phyloP scores from a whole-genome alignment of 2,797 vertebrate species.

The Urosaurus nigricauda region DNA sequence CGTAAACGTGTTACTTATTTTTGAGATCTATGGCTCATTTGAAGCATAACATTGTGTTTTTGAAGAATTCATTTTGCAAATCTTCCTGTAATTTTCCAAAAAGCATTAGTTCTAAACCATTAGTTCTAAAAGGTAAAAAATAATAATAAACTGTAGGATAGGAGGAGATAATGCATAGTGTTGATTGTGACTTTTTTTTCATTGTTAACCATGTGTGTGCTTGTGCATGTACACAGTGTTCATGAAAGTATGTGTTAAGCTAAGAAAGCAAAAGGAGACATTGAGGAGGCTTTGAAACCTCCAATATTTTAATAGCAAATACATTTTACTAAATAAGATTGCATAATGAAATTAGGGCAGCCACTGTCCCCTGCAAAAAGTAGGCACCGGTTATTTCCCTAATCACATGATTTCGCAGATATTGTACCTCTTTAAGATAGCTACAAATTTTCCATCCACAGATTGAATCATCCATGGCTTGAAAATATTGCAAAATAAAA shows the following conservation, averaged over 20 bases:
- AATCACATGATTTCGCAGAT: neutral
- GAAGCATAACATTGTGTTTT: constrained; percentile 67
- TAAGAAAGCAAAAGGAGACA: constrained; percentile 11
- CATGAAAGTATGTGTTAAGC: constrained; percentile 1
- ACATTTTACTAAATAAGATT: constrained; percentile 13
- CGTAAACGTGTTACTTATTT: constrained; percentile 66
- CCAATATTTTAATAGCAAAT: neutral
- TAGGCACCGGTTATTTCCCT: neutral
- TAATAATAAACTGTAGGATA: constrained; percentile 57
- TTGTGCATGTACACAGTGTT: neutral
- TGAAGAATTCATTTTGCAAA: constrained; percentile 74
- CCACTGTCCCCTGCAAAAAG: neutral
- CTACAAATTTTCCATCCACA: no score
- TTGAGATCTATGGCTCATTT: constrained; percentile 56
- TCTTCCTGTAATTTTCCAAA: constrained; percentile 72
- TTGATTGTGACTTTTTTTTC: constrained; percentile 50
- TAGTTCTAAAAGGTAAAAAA: constrained; percentile 70
- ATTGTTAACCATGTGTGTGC: constrained; percentile 22
- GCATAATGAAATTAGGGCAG: neutral
- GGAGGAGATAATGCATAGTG: constrained; percentile 59
- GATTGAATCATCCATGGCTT: no score
- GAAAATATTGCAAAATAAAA: no score
- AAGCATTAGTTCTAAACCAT: constrained; percentile 70
- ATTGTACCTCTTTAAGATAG: neutral
- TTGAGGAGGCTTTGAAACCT: neutral